A percentile compares a stretch with the other conserved stretches of the same genome.
phyloP scores from a whole-genome alignment of 1,140 invertebrate genomes.

The Lucilia cuprina region DNA sequence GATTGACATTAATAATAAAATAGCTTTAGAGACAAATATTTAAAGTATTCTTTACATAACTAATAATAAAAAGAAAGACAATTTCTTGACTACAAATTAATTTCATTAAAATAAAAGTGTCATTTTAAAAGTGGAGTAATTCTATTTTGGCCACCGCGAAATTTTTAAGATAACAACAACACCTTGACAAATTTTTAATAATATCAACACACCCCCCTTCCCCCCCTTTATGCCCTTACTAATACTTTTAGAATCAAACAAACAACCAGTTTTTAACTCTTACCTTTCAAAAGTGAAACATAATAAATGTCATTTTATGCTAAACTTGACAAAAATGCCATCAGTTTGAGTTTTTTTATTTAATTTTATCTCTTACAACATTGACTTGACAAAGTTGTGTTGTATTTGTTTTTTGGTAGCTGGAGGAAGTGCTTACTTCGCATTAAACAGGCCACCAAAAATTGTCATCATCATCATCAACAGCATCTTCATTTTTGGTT shows the following conservation, averaged over 20 bases:
- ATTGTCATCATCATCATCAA: constrained; percentile 26
- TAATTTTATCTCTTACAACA: too few relatives aligned
- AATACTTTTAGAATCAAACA: not conserved
- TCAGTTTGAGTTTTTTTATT: not conserved
- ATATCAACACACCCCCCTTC: not conserved
- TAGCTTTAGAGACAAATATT: not conserved
- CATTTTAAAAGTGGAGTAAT: not conserved
- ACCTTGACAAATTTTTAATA: not conserved
- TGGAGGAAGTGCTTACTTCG: constrained; percentile 19
- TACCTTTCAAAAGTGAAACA: not conserved
- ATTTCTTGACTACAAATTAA: constrained; percentile 26
- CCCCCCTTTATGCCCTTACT: not conserved
- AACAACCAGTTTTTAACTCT: not conserved
- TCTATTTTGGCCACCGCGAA: constrained; percentile 13
- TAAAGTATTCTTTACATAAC: not conserved
- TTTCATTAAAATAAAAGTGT: not conserved
- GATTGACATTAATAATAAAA: not conserved
- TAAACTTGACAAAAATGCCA: constrained; percentile 26
- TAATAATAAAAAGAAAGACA: not conserved
- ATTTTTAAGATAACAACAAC: not conserved
- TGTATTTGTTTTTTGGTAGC: not conserved
- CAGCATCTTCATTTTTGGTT: not conserved
- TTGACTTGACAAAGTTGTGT: too few relatives aligned
- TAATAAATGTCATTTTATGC: constrained; percentile 22
- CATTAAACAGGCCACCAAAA: constrained; percentile 14